phyloP scores from a whole-genome alignment of 2,113 vertebrate species.

The Bujurquina vittata region DNA sequence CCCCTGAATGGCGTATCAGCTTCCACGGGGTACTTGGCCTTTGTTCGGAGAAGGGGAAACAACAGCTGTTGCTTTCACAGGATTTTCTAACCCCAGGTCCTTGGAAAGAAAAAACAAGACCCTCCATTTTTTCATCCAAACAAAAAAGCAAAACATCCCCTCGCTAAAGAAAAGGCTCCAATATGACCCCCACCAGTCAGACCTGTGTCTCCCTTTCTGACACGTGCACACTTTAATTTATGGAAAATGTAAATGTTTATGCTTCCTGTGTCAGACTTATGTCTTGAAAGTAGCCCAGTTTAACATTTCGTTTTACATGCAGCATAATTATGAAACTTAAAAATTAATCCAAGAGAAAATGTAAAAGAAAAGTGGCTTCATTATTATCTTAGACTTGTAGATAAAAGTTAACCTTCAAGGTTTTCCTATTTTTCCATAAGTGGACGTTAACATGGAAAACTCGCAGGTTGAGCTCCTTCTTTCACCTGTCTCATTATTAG shows the following conservation, averaged over 20 bases:
- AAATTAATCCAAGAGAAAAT: not conserved
- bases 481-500: slow-evolving; percentile 83
- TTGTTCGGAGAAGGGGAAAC: slow-evolving; percentile 75
- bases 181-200: slow-evolving; percentile 35
- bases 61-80: slow-evolving; percentile 96
- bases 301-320: not conserved
- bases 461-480: slow-evolving; percentile 67
- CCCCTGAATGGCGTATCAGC: slow-evolving; percentile 70
- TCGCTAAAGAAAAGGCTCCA: slow-evolving; percentile 82
- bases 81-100: slow-evolving; percentile 86
- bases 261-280: not conserved
- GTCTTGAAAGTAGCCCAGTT: not conserved
- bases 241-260: not conserved
- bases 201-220: slow-evolving; percentile 50
- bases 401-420: not conserved
- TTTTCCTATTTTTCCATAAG: not conserved
- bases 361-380: not conserved
- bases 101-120: slow-evolving; percentile 43
- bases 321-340: not conserved
- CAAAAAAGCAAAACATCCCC: slow-evolving; percentile 79
- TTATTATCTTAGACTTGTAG: not conserved
- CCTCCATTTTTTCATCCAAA: slow-evolving; percentile 66
- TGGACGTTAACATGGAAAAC: slow-evolving; percentile 51
- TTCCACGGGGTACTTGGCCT: slow-evolving; percentile 76
- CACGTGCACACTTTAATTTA: slow-evolving; percentile 21